These are phyloP conservation scores for Euspilapteryx auroguttella DNA, from an alignment of 2,888 invertebrate species.

Conservation along the genomic window DNA sequence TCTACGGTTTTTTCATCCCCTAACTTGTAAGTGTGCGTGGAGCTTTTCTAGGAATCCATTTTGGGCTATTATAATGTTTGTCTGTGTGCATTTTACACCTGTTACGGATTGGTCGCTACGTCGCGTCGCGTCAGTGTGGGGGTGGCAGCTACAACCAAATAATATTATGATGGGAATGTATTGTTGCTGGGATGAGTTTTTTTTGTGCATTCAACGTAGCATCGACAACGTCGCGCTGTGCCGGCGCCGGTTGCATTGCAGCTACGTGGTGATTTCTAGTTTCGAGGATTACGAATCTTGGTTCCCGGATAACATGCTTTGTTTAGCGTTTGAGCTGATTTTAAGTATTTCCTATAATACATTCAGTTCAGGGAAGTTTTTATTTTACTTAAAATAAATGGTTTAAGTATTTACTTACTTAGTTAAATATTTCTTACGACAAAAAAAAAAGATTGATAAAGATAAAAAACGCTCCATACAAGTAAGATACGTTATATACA, in stretches of 20 bases:
- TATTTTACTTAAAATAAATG: too few relatives aligned
- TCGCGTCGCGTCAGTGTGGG: constrained; percentile 14
- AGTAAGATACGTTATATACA: too few relatives aligned
- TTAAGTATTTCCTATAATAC: too few relatives aligned
- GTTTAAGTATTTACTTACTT: too few relatives aligned
- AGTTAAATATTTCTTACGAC: too few relatives aligned
- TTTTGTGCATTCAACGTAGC: constrained; percentile 15
- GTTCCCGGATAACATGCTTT: constrained; percentile 5
- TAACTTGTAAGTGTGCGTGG: constrained; percentile 10
- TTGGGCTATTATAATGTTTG: constrained; percentile 10
- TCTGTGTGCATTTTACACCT: constrained; percentile 29
- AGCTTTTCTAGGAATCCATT: constrained; percentile 26
- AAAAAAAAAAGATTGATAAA: too few relatives aligned
- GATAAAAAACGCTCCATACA: too few relatives aligned
- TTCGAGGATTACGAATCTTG: constrained; percentile 7
- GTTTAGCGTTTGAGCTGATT: too few relatives aligned
- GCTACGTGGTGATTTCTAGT: not conserved
- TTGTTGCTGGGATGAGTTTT: constrained; percentile 43
- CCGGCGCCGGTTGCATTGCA: constrained; percentile 15
- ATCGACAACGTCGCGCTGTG: constrained; percentile 53
- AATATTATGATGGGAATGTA: too few relatives aligned
- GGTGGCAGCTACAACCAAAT: too few relatives aligned
- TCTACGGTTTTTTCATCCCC: constrained; percentile 22
- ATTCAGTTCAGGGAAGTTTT: too few relatives aligned
- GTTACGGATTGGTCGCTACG: constrained; percentile 12